Evolutionary conservation across 2,113 vertebrate species (phyloP).

Genomic region (Pollimyrus isidori): DNA sequence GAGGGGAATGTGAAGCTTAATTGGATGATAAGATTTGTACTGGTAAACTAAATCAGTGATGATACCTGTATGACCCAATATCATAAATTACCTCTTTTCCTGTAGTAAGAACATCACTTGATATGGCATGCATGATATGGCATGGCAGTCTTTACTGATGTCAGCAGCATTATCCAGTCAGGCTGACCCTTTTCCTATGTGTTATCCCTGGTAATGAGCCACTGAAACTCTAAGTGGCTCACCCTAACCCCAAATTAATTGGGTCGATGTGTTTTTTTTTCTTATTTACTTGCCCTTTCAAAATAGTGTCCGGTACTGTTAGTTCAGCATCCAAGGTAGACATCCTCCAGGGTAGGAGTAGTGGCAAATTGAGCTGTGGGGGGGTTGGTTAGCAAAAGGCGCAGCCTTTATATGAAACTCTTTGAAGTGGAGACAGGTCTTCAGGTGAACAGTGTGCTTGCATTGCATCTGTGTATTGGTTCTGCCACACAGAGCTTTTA

Average conservation of each 20-base stretch:
- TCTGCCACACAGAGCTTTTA: conserved; percentile 23
- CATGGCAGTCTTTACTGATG: background rate
- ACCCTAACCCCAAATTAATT: background rate
- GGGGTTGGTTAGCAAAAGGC: conserved; percentile 45
- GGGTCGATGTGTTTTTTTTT: background rate
- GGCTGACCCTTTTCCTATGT: background rate
- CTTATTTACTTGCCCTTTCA: background rate
- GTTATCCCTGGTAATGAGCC: background rate
- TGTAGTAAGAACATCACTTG: background rate
- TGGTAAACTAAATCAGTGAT: background rate
- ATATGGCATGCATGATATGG: background rate
- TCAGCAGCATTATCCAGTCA: background rate
- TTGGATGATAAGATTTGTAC: background rate
- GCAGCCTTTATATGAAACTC: conserved; percentile 46
- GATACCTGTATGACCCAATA: background rate
- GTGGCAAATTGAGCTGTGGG: conserved; percentile 33
- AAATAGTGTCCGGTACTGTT: background rate
- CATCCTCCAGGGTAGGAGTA: conserved; percentile 40
- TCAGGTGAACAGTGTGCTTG: conserved; percentile 30
- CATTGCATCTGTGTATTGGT: conserved; percentile 30
- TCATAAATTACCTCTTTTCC: background rate
- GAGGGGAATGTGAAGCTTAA: background rate
- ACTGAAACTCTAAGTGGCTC: background rate
- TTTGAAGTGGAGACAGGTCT: conserved; percentile 35
- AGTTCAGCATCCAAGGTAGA: background rate